Base-by-base conservation (phyloP, 2,113 vertebrate species). In the Leptosomus discolor region DNA sequence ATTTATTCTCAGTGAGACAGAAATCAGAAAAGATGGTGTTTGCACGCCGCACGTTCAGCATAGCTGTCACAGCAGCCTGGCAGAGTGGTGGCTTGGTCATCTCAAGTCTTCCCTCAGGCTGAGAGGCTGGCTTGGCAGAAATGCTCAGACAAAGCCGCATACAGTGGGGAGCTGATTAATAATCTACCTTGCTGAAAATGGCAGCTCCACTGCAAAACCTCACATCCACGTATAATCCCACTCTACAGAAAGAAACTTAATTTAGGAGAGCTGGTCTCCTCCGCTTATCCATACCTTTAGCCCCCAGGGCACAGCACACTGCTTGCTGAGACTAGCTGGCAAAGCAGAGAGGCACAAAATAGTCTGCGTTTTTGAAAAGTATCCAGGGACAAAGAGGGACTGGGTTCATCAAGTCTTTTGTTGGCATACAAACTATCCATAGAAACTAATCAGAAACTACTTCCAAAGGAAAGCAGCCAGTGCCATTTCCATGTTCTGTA, bases 161-260 rank as follows among this genome's bases (percentile, higher is more conserved):
- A 4, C 19, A 48, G 27, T 48, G 51, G 67, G 26, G 56, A 89
- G 14, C 27, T 94, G 84, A 97, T 94, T 95, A 95, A 95, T 86
- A 92, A 75, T 11, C 51, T 75, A 30, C 60, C 57, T 86, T 83
- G 32, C 64, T 65, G 69, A 92, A 96, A 95, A 63, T 69, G 74
- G 78, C 64, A 93, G 51, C 37, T 71, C 45, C 4, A 0, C 46
- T 85, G 43, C 54, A 95, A 92, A 96, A 68, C 22, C 67, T 92
- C 65, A 87, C 27, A 70, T 71, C 12, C 41, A 73, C 32, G 22
- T 57, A 81, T 68, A 91, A 94, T 87, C 53, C 64, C 68, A 78
- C 88, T 64, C 83, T 93, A 90, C 37, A 92, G 84, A 92, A 92
- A 92, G 18, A 83, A 95, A 93, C 41, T 76, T 83, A 54, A 91